Evolutionary conservation across 2,797 vertebrate species (phyloP), one percentile per base, ranked within the genome.

Genomic region (Muscicapa striata): DNA sequence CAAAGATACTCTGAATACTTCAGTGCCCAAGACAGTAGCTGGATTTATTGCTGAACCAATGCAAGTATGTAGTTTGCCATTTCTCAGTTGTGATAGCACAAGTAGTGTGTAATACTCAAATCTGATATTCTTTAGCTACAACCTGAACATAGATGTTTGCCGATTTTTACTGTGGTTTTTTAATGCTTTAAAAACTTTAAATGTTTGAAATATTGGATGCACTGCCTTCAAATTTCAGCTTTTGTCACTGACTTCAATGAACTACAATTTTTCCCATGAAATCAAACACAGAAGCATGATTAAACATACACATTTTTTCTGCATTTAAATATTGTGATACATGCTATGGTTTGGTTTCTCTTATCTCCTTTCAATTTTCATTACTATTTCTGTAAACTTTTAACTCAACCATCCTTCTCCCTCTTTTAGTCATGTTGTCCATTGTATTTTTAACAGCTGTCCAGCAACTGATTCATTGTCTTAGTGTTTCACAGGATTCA

Each of bases 1-100:
- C 76, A 98, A 98, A 97, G 99, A 99, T 14, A 98, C 98, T 4
- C 98, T 99, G 83, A 97, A 85, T 30, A 99, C 99, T 4, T 98
- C 97, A 6, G 98, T 99, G 49, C 97, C 99, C 49, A 98, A 96
- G 92, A 97, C 75, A 66, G 97, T 99, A 23, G 99, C 99, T 79
- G 99, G 98, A 87, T 99, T 99, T 97, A 99, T 99, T 49, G 98
- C 97, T 67, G 99, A 99, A 92, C 98, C 99, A 11, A 99, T 99
- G 94, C 99, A 99, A 98, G 99, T 99, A 95, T 45, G 96, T 97
- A 46, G 24, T 40, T 87, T 69, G 17, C 21, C 6, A 9, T 77
- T 75, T 87, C n/a, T 85, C n/a, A 45, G 0, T 27, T 80, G 11
- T 58, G 23, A 30, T 59, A 76, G 23, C 38, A 49, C 5, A 63